These are phyloP conservation scores for Nannospalax galili DNA, from an alignment of 2,113 vertebrate genomes.

Conservation along the genomic window DNA sequence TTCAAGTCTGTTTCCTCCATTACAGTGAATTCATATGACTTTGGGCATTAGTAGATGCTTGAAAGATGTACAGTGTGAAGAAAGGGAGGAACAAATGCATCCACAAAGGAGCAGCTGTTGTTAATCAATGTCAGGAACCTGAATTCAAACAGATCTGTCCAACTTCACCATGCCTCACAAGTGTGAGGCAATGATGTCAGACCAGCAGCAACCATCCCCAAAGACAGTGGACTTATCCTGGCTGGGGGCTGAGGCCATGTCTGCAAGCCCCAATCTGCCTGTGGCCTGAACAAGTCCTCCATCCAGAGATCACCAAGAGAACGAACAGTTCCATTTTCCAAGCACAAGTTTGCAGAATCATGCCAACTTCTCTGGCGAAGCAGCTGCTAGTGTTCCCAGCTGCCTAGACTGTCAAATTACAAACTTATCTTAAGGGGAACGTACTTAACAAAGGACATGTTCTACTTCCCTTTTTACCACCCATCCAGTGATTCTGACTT, in stretches of 20 bases:
- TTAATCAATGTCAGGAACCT: neutral
- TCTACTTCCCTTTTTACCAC: slow-evolving; percentile 69
- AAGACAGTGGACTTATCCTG: neutral
- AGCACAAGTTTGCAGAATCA: slow-evolving; percentile 53
- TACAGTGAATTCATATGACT: slow-evolving; percentile 62
- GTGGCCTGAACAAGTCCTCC: neutral
- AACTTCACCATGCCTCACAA: neutral
- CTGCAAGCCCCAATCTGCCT: neutral
- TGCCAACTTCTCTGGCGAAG: slow-evolving; percentile 49
- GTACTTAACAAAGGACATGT: slow-evolving; percentile 71
- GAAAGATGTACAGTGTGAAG: slow-evolving; percentile 48
- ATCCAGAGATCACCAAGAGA: slow-evolving; percentile 50
- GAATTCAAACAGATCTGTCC: slow-evolving; percentile 19
- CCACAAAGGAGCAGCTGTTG: slow-evolving; percentile 39
- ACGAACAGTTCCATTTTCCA: slow-evolving; percentile 38
- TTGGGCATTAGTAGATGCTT: slow-evolving; percentile 12
- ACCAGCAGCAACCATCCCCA: neutral
- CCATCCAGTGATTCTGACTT: slow-evolving; percentile 60
- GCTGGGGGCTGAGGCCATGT: neutral
- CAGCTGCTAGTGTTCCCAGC: slow-evolving; percentile 68
- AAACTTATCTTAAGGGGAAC: slow-evolving; percentile 69
- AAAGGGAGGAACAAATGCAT: slow-evolving; percentile 40
- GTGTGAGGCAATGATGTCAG: neutral
- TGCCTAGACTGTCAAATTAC: slow-evolving; percentile 72
- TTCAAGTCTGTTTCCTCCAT: slow-evolving; percentile 60